Evolutionary conservation across 53 echinoderm and acorn worm species (phyloP).

Genomic region (Astropecten irregularis): DNA sequence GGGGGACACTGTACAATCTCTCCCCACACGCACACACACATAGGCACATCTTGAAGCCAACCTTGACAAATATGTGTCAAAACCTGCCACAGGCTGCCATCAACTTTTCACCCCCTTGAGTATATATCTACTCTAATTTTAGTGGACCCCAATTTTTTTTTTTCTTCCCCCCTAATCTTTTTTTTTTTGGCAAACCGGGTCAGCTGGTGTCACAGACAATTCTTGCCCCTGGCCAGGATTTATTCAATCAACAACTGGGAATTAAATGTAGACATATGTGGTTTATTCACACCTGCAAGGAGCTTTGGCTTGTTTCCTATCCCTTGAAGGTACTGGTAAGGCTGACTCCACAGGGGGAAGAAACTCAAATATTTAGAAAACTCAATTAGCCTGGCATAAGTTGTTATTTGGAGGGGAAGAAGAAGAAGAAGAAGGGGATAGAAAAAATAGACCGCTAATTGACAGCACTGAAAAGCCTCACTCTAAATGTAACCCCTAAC

Average conservation of each 20-base stretch:
- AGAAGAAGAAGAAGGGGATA: neutral
- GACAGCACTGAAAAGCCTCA: neutral
- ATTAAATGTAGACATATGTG: constrained; percentile 53
- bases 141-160: no score
- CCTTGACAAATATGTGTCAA: constrained; percentile 50
- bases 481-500: no score
- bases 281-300: constrained; percentile 14
- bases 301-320: neutral
- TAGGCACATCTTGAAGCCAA: constrained; percentile 11
- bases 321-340: no score
- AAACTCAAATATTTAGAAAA: constrained; percentile 22
- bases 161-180: neutral
- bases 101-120: constrained; percentile 22
- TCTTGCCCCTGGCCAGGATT: constrained; percentile 41
- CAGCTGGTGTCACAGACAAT: constrained; percentile 20
- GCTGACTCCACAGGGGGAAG: neutral
- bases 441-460: neutral
- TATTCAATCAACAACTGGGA: constrained; percentile 39
- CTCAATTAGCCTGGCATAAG: constrained; percentile 4
- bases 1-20: no score
- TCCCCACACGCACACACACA: no score
- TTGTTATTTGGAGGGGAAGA: constrained; percentile 23
- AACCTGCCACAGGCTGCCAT: constrained; percentile 38
- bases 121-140: no score
- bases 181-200: constrained; percentile 17